Base-by-base conservation (phyloP, 2,113 vertebrate species). In the Bolborhynchus lineola region DNA sequence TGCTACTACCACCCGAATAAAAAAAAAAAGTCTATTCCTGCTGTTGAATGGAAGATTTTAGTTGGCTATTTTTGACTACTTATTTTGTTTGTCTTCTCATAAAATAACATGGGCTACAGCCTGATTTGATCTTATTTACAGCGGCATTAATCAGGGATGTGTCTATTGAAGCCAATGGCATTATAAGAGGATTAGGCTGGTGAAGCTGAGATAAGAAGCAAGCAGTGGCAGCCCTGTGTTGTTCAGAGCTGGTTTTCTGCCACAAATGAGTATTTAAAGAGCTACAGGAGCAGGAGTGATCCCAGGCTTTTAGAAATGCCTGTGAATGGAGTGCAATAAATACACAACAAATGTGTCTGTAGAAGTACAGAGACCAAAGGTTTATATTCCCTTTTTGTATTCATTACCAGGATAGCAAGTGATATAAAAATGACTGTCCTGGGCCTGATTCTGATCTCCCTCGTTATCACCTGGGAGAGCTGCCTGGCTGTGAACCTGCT, bases 191-290 rank as follows among this genome's bases (percentile, higher is more conserved):
- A 90, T 94, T 97, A 92, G 88, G 29, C 92, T 86, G 76, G 75
- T 7, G 26, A 90, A 94, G 64, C 82, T 95, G 88, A 95, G 93
- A 96, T 95, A 95, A 94, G 90, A 82, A 90, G 53, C 49, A 83
- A 29, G 68, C 71, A 77, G 20, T 74, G 53, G 63, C 53, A 87
- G 37, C 55, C 25, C 63, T 82, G 28, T 80, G 70, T 64, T 93
- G 41, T 90, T 93, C 50, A 74, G 55, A 88, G 55, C 46, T 90
- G 68, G 3, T 90, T 83, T 88, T 86, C 59, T 96, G 64, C 47
- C 50, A 75, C 0, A 1, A 96, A 94, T 1, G 79, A 75, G 68
- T 75, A 63, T 95, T 96, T 96, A 90, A 97, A 90, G 85, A 92
- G 76, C 85, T 93, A 64, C 82, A 75, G 64, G n/a, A 80, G 29